A percentile compares a stretch with the other conserved stretches of the same genome.
Conservation (phyloP, 2,888 invertebrate genomes). For the Parnassius smintheus region DNA sequence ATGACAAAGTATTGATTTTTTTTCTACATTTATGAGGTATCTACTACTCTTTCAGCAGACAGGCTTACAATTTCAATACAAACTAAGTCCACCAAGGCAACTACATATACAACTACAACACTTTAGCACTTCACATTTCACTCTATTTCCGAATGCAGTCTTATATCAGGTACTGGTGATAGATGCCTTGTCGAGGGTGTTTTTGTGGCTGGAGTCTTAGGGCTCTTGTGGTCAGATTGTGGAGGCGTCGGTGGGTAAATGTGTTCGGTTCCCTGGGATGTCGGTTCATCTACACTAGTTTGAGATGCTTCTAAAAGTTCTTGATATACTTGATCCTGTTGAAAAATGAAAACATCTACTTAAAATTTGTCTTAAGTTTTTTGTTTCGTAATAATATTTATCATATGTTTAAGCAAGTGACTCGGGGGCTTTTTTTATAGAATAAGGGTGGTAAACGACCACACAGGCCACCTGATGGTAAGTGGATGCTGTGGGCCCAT, state of each 20-base stretch:
- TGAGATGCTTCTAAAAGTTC: slow-evolving; percentile 48
- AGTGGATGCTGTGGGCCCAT: too few species aligned
- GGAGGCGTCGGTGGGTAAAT: slow-evolving; percentile 72
- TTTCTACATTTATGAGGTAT: slow-evolving; percentile 12
- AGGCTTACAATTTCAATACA: slow-evolving; percentile 2
- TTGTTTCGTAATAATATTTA: too few species aligned
- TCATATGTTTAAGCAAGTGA: too few species aligned
- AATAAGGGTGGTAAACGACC: too few species aligned
- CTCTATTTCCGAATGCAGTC: slow-evolving; percentile 36
- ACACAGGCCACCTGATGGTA: too few species aligned
- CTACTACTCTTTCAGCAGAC: not conserved
- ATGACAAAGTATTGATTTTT: not conserved
- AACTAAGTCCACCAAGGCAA: slow-evolving; percentile 2
- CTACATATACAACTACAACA: slow-evolving; percentile 3
- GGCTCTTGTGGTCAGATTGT: slow-evolving; percentile 71
- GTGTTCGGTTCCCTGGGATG: slow-evolving; percentile 48
- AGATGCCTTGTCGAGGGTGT: slow-evolving; percentile 59
- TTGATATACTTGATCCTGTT: slow-evolving; percentile 66
- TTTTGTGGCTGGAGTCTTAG: slow-evolving; percentile 57
- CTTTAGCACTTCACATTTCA: slow-evolving; percentile 7
- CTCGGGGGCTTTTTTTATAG: too few species aligned
- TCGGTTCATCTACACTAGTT: slow-evolving; percentile 35
- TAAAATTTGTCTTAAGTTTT: not conserved
- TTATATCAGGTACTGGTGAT: slow-evolving; percentile 39
- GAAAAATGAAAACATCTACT: not conserved